Conservation (phyloP, 2,888 invertebrate genomes). For the Chorisops tibialis region DNA sequence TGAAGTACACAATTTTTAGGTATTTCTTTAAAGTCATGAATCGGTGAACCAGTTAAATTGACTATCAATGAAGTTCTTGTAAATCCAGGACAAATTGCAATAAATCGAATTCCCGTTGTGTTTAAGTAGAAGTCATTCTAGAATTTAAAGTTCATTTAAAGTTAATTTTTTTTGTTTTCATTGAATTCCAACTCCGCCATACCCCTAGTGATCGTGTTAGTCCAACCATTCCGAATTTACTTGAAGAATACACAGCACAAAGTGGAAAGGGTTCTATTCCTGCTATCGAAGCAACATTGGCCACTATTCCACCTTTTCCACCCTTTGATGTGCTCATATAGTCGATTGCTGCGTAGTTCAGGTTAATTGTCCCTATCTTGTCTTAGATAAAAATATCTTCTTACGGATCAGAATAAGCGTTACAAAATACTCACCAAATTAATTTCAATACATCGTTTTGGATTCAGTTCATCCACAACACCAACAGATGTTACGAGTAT, state of each 20-base stretch:
- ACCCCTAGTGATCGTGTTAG: slow-evolving; percentile 47
- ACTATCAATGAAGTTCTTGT: slow-evolving; percentile 46
- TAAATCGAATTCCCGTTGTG: slow-evolving; percentile 45
- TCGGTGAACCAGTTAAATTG: slow-evolving; percentile 32
- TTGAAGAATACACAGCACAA: slow-evolving; percentile 45
- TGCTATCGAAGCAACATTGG: slow-evolving; percentile 47
- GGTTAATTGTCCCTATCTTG: slow-evolving; percentile 45
- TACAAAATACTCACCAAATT: slow-evolving; percentile 44
- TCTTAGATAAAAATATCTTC: slow-evolving; percentile 37
- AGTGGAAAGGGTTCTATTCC: slow-evolving; percentile 46
- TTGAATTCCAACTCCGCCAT: too few species aligned
- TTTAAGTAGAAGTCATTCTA: slow-evolving; percentile 41
- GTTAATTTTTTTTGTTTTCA: too few species aligned
- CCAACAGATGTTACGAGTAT: slow-evolving; percentile 46
- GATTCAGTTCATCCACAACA: slow-evolving; percentile 45
- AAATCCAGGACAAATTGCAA: slow-evolving; percentile 46
- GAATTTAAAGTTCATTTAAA: neutral
- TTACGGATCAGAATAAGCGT: too few species aligned
- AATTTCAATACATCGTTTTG: slow-evolving; percentile 45
- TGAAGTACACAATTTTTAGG: neutral
- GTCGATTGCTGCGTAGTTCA: slow-evolving; percentile 43
- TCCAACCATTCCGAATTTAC: slow-evolving; percentile 48
- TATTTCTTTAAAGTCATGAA: neutral
- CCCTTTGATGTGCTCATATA: slow-evolving; percentile 47
- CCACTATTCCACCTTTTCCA: slow-evolving; percentile 46